phyloP scores from a whole-genome alignment of 2,113 vertebrate genomes.

The Ranitomeya imitator region DNA sequence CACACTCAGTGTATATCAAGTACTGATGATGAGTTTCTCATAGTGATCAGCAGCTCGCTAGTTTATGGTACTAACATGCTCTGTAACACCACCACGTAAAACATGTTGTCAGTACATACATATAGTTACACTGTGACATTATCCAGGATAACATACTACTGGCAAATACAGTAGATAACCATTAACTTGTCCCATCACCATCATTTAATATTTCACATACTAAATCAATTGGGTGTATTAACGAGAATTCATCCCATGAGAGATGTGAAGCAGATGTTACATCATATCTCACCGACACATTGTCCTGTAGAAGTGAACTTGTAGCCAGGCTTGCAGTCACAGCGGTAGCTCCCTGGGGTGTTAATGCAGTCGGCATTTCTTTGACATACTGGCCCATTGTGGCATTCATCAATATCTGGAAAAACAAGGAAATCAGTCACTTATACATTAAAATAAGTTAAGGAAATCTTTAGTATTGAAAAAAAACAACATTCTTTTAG shows the following conservation, averaged over 20 bases:
- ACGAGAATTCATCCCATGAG: neutral
- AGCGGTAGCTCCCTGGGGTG: conserved; percentile 89
- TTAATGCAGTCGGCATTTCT: conserved; percentile 91
- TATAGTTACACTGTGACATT: no score
- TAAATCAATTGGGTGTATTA: no score
- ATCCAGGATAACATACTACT: no score
- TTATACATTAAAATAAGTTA: neutral
- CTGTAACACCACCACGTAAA: no score
- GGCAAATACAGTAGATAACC: no score
- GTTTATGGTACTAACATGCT: no score
- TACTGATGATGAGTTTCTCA: no score
- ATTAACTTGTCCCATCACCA: no score
- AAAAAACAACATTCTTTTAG: neutral
- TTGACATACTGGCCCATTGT: conserved; percentile 94
- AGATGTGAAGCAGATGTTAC: neutral
- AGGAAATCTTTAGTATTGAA: neutral
- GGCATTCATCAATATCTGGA: conserved; percentile 94
- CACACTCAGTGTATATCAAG: no score
- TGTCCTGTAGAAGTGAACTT: conserved; percentile 88
- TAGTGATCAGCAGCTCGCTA: no score
- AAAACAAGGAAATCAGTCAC: conserved; percentile 23
- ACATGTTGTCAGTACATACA: no score
- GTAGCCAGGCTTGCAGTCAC: conserved; percentile 92
- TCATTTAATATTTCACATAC: no score
- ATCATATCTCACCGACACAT: conserved; percentile 79